Conservation (phyloP, 2,888 invertebrate species). For the Pollenia labialis region DNA sequence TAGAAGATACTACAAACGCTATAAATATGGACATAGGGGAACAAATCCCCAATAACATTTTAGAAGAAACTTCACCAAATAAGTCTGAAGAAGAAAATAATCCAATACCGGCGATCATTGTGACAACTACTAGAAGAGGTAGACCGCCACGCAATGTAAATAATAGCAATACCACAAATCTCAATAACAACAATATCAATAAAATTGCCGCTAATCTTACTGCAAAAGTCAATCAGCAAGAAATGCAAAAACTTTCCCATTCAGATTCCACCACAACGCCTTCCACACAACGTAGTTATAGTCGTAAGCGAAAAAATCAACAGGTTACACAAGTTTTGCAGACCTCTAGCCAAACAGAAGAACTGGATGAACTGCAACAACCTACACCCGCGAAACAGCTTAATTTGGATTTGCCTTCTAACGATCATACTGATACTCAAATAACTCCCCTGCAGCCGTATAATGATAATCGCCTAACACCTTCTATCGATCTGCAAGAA, state of each 20-base stretch:
- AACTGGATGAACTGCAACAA: conserved; percentile 68
- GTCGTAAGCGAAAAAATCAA: conserved; percentile 83
- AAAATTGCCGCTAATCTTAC: conserved; percentile 81
- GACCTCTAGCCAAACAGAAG: conserved; percentile 69
- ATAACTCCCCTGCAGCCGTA: conserved; percentile 71
- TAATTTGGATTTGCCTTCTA: conserved; percentile 73
- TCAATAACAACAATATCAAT: conserved; percentile 80
- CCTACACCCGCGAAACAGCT: conserved; percentile 77
- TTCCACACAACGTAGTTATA: conserved; percentile 79
- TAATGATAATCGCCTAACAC: conserved; percentile 66
- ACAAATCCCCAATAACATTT: conserved; percentile 58
- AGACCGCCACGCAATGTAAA: conserved; percentile 78
- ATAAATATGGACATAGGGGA: conserved; percentile 49
- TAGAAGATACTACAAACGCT: conserved; percentile 44
- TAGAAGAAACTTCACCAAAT: conserved; percentile 73
- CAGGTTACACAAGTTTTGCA: conserved; percentile 78
- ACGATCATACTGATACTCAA: conserved; percentile 64
- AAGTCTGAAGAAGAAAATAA: conserved; percentile 69
- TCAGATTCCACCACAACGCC: conserved; percentile 53
- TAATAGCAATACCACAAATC: conserved; percentile 65
- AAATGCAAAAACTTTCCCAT: conserved; percentile 48
- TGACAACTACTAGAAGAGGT: conserved; percentile 78
- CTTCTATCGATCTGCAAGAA: conserved; percentile 74
- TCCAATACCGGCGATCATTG: conserved; percentile 52
- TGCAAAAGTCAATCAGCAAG: conserved; percentile 77